Base-by-base conservation (phyloP, 2,888 invertebrate species). In the Ethmia dodecea region DNA sequence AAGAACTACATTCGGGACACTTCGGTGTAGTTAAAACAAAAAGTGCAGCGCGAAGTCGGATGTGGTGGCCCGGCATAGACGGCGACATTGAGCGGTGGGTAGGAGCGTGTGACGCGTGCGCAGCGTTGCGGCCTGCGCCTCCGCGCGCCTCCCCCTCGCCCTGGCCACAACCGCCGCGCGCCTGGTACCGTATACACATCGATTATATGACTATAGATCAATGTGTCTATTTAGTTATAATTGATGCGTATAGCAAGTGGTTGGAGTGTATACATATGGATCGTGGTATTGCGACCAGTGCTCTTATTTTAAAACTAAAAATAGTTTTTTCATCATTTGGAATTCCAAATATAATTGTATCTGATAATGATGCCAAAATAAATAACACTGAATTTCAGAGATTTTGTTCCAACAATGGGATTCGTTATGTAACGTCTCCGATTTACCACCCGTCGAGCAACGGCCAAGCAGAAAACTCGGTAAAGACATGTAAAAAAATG, bases 401-500 rank as follows among this genome's bases (percentile, higher is more conserved):
- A 1, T 48, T 45, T 33, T 47, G 45, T 20, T 1, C 8, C n/a
- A 2, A 22, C 5, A 50, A 46, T 15, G 46, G 43, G 13, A 47
- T 44, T 12, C 12, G 13, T 5, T 38, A 46, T 28, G 1, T 43
- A 5, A 44, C 43, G 3, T 31, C 47, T 0, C 48, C 47, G 2
- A 26, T 40, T 2, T 47, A 44, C 13, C 38, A 42, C n/a, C 45
- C 43, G 3, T 28, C 39, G 2, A 46, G 47, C 26, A 47, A 50
- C 15, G 49, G 43, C 0, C 43, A 45, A 27, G 44, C 45, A 2
- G 41, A 50, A 29, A 45, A 37, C 26, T 43, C 38, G 5, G 50
- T 51, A 1, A 50, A 53, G 26, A 34, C 49, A 2, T 28, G 46
- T 5, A 49, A 53, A 31, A 49, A 43, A 20, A 44, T 38, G 1